Base-by-base conservation (phyloP, 2,888 invertebrate species). In the Smittia aterrima region DNA sequence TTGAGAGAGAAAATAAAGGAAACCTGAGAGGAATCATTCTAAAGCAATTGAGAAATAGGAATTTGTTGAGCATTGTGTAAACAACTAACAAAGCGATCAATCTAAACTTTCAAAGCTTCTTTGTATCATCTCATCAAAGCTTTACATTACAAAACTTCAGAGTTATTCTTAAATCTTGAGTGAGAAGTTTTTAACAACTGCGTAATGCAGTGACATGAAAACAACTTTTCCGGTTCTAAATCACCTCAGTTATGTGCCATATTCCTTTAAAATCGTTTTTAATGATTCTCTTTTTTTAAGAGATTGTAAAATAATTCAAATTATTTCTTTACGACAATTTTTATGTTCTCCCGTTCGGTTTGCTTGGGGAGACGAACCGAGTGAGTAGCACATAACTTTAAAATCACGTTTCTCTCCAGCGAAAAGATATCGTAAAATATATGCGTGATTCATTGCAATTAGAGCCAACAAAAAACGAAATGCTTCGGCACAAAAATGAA, bases 391-490 rank as follows among this genome's bases (percentile, higher is more conserved):
- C 13, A 58, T 58, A 58, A 58, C 58, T 58, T 58, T 58, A 58
- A 58, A 58, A 58, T 58, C 58, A 58, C 58, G 58, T 58, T 24
- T 24, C 24, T 9, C 24, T 58, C 13, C 24, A 3, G 58, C 24
- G 58, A 58, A 13, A 58, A 58, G 24, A 24, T 24, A 58, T 58
- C 20, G 13, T 22, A 58, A 58, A 58, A 58, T 58, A 11, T 18
- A n/a, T 68, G 68, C 68, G 68, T 68, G 68, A 47, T 68, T 24
- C 68, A 68, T 41, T 68, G 68, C 68, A 68, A 68, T 68, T 68
- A 68, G 66, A 40, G 24, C 2, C 24, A 6, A 13, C 24, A 22
- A 2, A 53, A 22, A 58, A 47, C 24, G 58, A 58, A 58, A 24
- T 58, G 11, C 22, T 58, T 2, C 7, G 24, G 22, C n/a, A 22